Base-by-base conservation (phyloP, 2,113 vertebrate genomes). In the Dendrocopos noguchii region DNA sequence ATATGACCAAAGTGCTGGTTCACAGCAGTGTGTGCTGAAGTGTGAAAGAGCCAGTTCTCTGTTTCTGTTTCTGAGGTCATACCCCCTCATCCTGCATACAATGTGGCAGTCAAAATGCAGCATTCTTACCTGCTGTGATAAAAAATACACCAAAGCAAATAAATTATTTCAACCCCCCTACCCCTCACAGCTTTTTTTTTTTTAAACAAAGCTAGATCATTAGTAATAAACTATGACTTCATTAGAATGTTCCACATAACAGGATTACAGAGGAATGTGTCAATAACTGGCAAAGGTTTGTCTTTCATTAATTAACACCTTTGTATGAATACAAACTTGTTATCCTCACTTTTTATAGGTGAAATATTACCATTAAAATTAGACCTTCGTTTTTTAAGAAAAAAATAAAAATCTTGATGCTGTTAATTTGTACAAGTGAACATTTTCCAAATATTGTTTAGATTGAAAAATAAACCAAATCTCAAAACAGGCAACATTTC, bases 251-350 rank as follows among this genome's bases (percentile, higher is more conserved):
- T 95, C 93, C 96, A 95, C 97, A 97, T 98, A 98, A 98, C 97
- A 98, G 97, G 97, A 98, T 97, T 96, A 95, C 78, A 96, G 91
- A 90, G 97, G 94, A 97, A 97, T 86, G 96, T 98, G 97, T 97
- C 96, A 97, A 97, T 97, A 98, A 98, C 96, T 98, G 97, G 96
- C 96, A 97, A 97, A 98, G 97, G 97, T 98, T 98, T 97, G 96
- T 98, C 96, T 97, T 98, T 98, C 98, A 98, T 98, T 98, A 98
- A 99, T 99, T 99, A 99, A 98, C 98, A 98, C 98, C 98, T 98
- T 98, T 91, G 89, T 95, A 95, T 96, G 96, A 98, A 97, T 97
- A 98, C 96, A 98, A 97, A 98, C 97, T 97, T 97, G 97, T 96
- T 96, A 97, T 98, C 97, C 89, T 97, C 96, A 96, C 91, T 7